Percentiles rank a stretch among this genome's conserved stretches.
Evolutionary conservation across 2,797 vertebrate genomes (phyloP).

Genomic region (Perodicticus potto): DNA sequence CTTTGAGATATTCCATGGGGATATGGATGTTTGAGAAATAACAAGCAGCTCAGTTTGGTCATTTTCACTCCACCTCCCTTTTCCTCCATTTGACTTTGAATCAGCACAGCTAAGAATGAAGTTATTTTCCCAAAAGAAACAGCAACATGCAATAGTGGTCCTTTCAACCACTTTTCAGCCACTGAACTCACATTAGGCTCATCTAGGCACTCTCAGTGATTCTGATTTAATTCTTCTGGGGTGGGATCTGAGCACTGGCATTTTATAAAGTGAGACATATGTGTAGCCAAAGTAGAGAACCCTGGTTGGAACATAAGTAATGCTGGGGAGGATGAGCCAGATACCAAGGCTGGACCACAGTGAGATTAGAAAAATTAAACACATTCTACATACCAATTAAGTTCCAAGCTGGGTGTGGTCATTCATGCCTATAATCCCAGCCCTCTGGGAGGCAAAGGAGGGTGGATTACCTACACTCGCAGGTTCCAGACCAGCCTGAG

Average conservation of each 20-base stretch:
- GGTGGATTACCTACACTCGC: too few relatives aligned
- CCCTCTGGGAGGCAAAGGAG: too few relatives aligned
- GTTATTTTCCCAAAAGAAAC: not conserved
- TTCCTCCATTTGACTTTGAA: not conserved
- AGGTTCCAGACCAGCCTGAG: too few relatives aligned
- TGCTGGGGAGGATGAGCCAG: not conserved
- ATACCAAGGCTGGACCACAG: not conserved
- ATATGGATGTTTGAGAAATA: not conserved
- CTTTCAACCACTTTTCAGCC: not conserved
- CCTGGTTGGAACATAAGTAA: not conserved
- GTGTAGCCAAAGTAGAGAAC: not conserved
- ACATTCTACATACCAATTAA: not conserved
- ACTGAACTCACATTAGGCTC: not conserved
- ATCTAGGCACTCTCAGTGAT: not conserved
- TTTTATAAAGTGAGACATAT: not conserved
- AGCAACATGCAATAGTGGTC: not conserved
- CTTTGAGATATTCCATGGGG: constrained; percentile 10
- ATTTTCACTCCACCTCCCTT: not conserved
- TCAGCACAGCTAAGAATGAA: not conserved
- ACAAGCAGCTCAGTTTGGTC: not conserved
- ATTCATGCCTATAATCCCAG: too few relatives aligned
- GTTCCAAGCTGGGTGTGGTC: too few relatives aligned
- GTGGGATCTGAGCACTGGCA: accelerated
- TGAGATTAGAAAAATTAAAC: not conserved
- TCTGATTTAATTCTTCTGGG: not conserved